Evolutionary conservation across 2,797 vertebrate genomes (phyloP).

Genomic region (Buphagus erythrorhynchus): DNA sequence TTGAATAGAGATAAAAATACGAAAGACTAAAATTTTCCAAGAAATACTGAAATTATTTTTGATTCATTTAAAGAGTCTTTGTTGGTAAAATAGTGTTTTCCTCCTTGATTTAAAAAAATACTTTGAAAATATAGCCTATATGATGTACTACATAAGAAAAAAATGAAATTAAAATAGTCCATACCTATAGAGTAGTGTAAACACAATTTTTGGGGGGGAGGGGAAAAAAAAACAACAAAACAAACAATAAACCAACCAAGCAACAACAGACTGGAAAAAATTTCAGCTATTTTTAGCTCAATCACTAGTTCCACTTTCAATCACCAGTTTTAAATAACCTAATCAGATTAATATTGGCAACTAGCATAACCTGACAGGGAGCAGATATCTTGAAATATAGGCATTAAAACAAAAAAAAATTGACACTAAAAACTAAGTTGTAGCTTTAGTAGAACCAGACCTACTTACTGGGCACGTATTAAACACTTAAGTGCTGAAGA

Average conservation of each 20-base stretch:
- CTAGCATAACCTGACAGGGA: not conserved
- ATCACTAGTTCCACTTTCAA: not conserved
- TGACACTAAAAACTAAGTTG: not conserved
- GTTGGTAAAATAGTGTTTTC: not conserved
- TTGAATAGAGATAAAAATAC: not conserved
- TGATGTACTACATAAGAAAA: not conserved
- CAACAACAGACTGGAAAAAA: not conserved
- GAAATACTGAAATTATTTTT: not conserved
- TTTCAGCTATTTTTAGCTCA: not conserved
- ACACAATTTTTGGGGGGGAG: rapidly evolving
- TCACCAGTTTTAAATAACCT: not conserved
- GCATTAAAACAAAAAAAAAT: not conserved
- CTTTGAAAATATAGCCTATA: not conserved
- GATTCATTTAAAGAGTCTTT: not conserved
- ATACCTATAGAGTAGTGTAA: not conserved
- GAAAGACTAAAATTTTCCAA: not conserved
- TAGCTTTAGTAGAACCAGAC: not conserved
- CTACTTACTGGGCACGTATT: not conserved
- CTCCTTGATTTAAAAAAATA: not conserved
- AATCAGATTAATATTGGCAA: not conserved
- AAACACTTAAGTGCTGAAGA: not conserved
- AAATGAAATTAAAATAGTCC: not conserved
- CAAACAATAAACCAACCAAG: not conserved
- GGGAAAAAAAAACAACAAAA: not conserved
- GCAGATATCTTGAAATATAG: not conserved